Evolutionary conservation across 2,797 vertebrate species (phyloP), one percentile per base, ranked within the genome.

Genomic region (Peromyscus attwateri): DNA sequence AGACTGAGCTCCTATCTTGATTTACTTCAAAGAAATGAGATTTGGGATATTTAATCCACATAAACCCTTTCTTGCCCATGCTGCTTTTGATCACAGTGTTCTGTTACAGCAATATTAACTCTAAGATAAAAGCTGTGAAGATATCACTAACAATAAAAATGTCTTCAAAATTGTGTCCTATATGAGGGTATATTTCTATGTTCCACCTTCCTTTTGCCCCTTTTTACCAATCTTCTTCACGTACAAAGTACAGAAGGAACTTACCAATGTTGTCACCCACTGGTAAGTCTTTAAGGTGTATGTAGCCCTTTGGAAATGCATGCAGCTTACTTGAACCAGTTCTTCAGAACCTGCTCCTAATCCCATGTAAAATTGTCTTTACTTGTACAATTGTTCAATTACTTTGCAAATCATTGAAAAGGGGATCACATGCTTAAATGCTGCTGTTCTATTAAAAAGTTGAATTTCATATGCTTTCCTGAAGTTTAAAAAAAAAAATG

Each of bases 141-240:
- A 17, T 40, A 87, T 71, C 14, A 37, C 23, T 71, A 40, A 57
- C 17, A 92, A 90, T 21, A 55, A 88, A 76, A 73, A 3, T 73
- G 17, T 43, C 76, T 92, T 80, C 70, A 81, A 17, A 10, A 52
- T 70, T 31, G 43, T 12, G 6, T 2, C 49, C 37, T 89, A 43
- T 3, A 43, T 70, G 46, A 89, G 75, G 0, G 11, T n/a, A 73
- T 87, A 40, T 57, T 90, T 62, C 2, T 70, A 75, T 7, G 0
- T 77, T 87, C 57, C 8, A 25, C 5, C 43, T 93, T 92, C 43
- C 13, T 23, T 87, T 88, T 64, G 27, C 21, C 77, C 10, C 81
- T 96, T 94, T 29, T 46, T 49, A 64, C 64, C 37, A 27, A 81
- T 94, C 91, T 88, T 91, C 73, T 87, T 93, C 49, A 84, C 29